Percentiles rank a stretch among this genome's conserved stretches.
These are phyloP conservation scores for Acanthosepion esculentum DNA, from an alignment of 2,888 invertebrate species.

Conservation along the genomic window DNA sequence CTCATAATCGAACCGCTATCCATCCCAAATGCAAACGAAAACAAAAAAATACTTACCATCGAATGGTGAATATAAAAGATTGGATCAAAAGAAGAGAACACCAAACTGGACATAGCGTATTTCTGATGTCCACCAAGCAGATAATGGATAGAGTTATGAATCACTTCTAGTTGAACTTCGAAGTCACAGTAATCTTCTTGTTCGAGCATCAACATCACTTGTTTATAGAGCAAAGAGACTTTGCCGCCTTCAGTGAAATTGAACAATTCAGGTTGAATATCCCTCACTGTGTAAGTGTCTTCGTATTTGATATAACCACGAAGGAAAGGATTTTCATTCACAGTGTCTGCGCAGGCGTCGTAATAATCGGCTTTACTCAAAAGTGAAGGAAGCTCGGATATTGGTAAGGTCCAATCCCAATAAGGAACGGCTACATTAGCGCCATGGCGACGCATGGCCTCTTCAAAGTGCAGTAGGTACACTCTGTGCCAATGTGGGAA, in stretches of 20 bases:
- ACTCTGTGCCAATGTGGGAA: conserved; percentile 57
- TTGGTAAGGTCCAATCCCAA: conserved; percentile 56
- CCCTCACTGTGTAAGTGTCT: conserved; percentile 44
- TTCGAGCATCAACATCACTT: conserved; percentile 48
- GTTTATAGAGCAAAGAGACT: conserved; percentile 38
- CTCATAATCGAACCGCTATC: too few relatives aligned
- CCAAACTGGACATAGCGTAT: conserved; percentile 54
- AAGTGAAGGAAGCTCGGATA: conserved; percentile 51
- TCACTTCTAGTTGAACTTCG: conserved; percentile 49
- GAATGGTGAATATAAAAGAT: conserved; percentile 56
- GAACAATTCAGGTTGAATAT: conserved; percentile 44
- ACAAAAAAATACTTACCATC: conserved; percentile 42
- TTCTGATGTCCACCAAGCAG: conserved; percentile 51
- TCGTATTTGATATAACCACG: conserved; percentile 47
- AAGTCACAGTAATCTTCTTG: conserved; percentile 50
- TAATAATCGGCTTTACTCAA: conserved; percentile 48
- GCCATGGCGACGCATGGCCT: conserved; percentile 50
- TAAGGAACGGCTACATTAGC: conserved; percentile 54
- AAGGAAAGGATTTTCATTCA: conserved; percentile 48
- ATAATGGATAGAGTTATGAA: conserved; percentile 50
- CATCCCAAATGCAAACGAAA: too few relatives aligned
- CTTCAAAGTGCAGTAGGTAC: conserved; percentile 53
- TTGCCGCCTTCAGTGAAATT: conserved; percentile 44
- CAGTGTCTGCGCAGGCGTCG: conserved; percentile 43
- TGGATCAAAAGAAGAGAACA: conserved; percentile 54